A percentile compares a stretch with the other conserved stretches of the same genome.
These are phyloP conservation scores for Xerus inauris DNA, from an alignment of 2,113 vertebrate genomes.

Conservation along the genomic window DNA sequence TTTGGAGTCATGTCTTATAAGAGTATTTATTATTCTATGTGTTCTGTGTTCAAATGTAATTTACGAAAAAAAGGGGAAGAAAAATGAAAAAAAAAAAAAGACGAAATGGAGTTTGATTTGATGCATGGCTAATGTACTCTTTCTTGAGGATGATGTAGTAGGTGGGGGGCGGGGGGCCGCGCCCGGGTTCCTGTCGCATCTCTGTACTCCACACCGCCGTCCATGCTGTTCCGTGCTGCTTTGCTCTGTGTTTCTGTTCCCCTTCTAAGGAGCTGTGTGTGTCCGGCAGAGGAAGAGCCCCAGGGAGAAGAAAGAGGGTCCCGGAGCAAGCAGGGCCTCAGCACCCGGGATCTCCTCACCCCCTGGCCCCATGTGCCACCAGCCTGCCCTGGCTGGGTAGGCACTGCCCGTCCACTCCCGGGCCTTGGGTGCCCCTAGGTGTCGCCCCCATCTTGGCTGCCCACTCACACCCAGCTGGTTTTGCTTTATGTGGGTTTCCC, in stretches of 20 bases:
- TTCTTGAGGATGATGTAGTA: conserved; percentile 85
- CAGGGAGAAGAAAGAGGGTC: neutral
- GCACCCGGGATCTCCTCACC: neutral
- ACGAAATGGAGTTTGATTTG: conserved; percentile 86
- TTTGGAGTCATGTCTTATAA: conserved; percentile 86
- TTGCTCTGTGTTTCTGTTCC: neutral
- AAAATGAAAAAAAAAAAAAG: conserved; percentile 80
- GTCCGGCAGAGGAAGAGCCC: neutral
- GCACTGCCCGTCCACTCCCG: no score
- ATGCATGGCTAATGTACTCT: conserved; percentile 88
- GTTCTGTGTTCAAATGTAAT: conserved; percentile 97
- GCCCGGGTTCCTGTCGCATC: neutral
- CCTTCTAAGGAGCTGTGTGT: neutral
- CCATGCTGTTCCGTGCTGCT: neutral
- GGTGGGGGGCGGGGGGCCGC: conserved; percentile 78
- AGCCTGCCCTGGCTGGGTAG: neutral
- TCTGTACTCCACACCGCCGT: neutral
- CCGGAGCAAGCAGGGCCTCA: neutral
- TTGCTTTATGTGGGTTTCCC: conserved; percentile 67
- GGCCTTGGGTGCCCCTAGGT: neutral
- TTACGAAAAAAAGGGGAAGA: conserved; percentile 88
- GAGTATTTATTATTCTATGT: conserved; percentile 93
- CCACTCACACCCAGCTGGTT: neutral
- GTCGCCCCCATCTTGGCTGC: neutral
- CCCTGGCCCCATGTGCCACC: rapidly evolving